Base-by-base conservation (phyloP, 2,113 vertebrate species). In the Spermophilus dauricus region DNA sequence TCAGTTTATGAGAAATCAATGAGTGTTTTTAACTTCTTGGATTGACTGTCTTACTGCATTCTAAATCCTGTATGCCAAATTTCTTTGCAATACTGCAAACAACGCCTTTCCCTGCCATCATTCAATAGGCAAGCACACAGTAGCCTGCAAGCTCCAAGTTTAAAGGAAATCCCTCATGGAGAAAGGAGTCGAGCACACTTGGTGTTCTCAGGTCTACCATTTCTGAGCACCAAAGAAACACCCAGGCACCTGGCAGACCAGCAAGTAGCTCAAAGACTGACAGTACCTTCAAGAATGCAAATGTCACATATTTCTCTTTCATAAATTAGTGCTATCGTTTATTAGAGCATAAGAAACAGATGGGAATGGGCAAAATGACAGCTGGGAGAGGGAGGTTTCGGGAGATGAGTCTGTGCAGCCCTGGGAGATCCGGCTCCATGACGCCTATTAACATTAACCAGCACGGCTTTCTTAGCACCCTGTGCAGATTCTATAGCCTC, bases 261-360 rank as follows among this genome's bases (percentile, higher is more conserved):
- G 81, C 58, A 67, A 87, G 28, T 4, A 48, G 73, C 39, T 92
- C 82, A 58, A 37, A 84, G 70, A 63, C 16, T 13, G 37, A 83
- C 32, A 42, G 51, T 75, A 20, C 12, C 12, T 45, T 67, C 72
- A 56, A 45, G 65, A 95, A 87, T 8, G 24, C 5, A 42, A 65
- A 84, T 11, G 12, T n/a, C 45, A 86, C 17, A 22, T 51, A 69
- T 80, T 95, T 87, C 92, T 93, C 56, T 80, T 96, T 91, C 65
- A 95, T 97, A 98, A 97, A 97, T 98, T 94, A 98, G 91, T 97
- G 97, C 97, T 97, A 81, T 87, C 53, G 12, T 95, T 98, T 97
- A 98, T 97, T 98, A 97, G 96, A 97, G 97, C 97, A 97, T 95
- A 96, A 98, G 96, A 96, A 97, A 96, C 98, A 97, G 97, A 97